Conservation (phyloP, 2,888 invertebrate species). For the Reticulitermes lucifugus region DNA sequence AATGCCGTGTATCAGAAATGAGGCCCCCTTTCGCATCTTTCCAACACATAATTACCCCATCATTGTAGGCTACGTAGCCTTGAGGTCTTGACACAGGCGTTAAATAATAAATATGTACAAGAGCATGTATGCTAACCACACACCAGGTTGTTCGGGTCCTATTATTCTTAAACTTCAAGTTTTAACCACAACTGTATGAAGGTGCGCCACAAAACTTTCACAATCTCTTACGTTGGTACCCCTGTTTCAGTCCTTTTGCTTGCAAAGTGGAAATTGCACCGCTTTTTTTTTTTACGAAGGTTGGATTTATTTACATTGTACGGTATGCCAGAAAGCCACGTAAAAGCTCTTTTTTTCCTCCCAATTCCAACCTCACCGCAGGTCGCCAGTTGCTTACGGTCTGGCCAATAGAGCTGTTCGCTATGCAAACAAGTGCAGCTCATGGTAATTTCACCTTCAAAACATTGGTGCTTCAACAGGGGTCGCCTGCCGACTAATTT, state of each 20-base stretch:
- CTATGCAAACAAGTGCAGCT: background rate
- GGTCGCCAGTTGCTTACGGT: background rate
- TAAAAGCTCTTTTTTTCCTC: background rate
- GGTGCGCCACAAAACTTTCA: no score
- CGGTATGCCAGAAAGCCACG: conserved; percentile 19
- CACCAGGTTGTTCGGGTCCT: no score
- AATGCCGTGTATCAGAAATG: no score
- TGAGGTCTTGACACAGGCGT: no score
- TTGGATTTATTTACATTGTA: conserved; percentile 15
- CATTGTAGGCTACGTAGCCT: no score
- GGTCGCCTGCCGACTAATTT: background rate
- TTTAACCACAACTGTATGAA: no score
- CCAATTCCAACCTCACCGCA: background rate
- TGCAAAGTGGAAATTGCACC: conserved; percentile 1
- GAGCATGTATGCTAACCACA: no score
- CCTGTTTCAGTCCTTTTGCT: background rate
- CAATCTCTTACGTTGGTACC: no score
- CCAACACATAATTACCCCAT: no score
- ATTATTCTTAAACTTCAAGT: no score
- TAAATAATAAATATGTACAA: no score
- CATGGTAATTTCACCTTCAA: conserved; percentile 18
- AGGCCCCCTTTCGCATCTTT: no score
- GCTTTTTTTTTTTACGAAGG: background rate
- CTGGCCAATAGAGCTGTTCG: background rate
- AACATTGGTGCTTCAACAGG: background rate